Conservation (phyloP, 2,888 invertebrate species). For the Drosophila planitibia region DNA sequence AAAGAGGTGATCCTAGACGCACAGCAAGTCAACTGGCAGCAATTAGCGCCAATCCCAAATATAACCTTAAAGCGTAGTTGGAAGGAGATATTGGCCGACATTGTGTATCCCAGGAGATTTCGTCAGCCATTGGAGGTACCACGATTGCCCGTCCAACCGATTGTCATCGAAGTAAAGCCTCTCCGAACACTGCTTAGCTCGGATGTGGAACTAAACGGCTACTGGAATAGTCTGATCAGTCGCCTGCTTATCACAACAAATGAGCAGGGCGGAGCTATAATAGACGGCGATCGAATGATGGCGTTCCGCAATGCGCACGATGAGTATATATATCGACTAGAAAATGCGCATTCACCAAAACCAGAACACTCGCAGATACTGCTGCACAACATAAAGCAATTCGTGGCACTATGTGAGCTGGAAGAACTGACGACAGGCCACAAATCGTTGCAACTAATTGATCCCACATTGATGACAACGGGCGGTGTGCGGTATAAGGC, state of each 20-base stretch:
- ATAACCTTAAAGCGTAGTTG: conserved; percentile 42
- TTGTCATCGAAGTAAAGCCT: conserved; percentile 49
- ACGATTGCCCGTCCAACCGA: conserved; percentile 33
- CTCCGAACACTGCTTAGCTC: conserved; percentile 24
- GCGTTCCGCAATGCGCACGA: conserved; percentile 29
- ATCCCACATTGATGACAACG: conserved; percentile 49
- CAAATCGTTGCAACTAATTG: conserved; percentile 22
- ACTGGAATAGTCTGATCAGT: conserved; percentile 66
- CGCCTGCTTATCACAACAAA: conserved; percentile 41
- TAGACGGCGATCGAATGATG: conserved; percentile 59
- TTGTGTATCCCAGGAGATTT: conserved; percentile 8
- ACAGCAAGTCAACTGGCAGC: conserved; percentile 60
- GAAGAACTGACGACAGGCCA: conserved; percentile 47
- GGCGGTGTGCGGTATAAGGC: conserved; percentile 49
- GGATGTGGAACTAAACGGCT: conserved; percentile 63
- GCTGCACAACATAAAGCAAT: conserved; percentile 54
- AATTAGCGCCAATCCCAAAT: conserved; percentile 38
- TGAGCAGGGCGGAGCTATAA: background rate
- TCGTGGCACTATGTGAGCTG: conserved; percentile 54
- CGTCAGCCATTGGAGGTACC: conserved; percentile 1
- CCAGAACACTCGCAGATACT: conserved; percentile 3
- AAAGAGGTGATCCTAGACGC: conserved; percentile 56
- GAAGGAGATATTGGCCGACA: conserved; percentile 28
- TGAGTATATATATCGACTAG: conserved; percentile 22
- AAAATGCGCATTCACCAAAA: background rate